Base-by-base conservation (phyloP, 30 jellyfish, hydroid and myxozoan genomes). In the Hydractinia echinata region DNA sequence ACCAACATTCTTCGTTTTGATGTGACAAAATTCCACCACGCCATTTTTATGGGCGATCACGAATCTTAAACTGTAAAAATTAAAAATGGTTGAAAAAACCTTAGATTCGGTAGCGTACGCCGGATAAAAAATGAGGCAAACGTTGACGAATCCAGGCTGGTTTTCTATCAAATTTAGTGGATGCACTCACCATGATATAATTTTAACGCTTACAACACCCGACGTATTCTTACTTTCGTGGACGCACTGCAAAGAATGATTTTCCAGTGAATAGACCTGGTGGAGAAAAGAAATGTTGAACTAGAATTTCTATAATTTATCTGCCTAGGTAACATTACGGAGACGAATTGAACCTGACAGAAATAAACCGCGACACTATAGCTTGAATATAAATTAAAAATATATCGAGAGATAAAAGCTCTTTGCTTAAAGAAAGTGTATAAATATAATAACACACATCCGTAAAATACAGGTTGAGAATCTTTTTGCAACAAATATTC, bases 31-130 rank as follows among this genome's bases (percentile, higher is more conserved):
- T 50, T 77, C 85, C 62, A 77, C 77, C 13, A 77, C 55, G 21
- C 85, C 85, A 55, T 55, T n/a, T 48, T 77, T 61, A 61, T 77
- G 85, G 8, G 85, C 85, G 30, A 66, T 66, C 5, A 77, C 85
- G 4, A 77, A 77, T 10, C 85, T 79, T n/a, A 77, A 48, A 61
- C 85, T 77, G 77, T 54, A 77, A 54, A 16, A 15, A 50, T 58
- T 58, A 58, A 16, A 13, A 58, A 58, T 16, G 15, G 69, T 58
- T 11, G 69, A 16, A 11, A 11, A 11, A 58, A 13, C 1, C 2
- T 58, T 58, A 58, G 18, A 58, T n/a, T n/a, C 19, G 51, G 18
- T 64, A 64, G 74, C 0, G 51, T 64, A 13, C 10, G 19, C 74
- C 74, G 74, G 69, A 58, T 16, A 30, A 30, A 30, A 30, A 30